Percentiles rank a stretch among this genome's conserved stretches.
Conservation (phyloP, 2,888 invertebrate species). For the Stenolophus ochropezus region DNA sequence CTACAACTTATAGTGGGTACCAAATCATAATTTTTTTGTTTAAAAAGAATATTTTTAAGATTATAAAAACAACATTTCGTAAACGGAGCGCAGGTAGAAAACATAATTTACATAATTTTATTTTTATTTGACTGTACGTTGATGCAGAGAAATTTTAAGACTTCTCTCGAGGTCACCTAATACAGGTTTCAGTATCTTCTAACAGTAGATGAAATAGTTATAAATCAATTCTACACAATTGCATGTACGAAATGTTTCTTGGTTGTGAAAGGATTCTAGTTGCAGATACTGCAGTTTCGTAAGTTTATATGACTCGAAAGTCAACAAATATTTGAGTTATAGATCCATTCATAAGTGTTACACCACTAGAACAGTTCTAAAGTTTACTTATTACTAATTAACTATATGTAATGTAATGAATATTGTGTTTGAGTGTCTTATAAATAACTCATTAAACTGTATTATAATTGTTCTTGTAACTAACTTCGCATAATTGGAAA, state of each 20-base stretch:
- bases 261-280: neutral
- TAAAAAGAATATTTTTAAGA: no score
- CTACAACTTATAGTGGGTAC: no score
- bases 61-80: no score
- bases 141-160: neutral
- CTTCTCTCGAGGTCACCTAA: neutral
- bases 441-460: no score
- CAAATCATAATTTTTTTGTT: no score
- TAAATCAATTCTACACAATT: neutral
- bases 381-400: conserved; percentile 16
- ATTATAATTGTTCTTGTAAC: no score
- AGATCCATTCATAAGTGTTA: neutral
- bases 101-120: no score
- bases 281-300: neutral
- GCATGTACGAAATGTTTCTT: neutral
- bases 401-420: no score
- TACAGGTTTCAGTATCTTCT: neutral
- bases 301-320: neutral
- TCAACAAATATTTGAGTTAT: neutral
- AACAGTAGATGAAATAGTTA: neutral
- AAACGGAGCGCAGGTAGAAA: no score
- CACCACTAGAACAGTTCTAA: neutral
- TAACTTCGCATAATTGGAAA: no score
- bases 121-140: no score
- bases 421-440: no score